Percentiles rank a stretch among this genome's conserved stretches.
Evolutionary conservation across 2,113 vertebrate species (phyloP).

Genomic region (Euleptes europaea): DNA sequence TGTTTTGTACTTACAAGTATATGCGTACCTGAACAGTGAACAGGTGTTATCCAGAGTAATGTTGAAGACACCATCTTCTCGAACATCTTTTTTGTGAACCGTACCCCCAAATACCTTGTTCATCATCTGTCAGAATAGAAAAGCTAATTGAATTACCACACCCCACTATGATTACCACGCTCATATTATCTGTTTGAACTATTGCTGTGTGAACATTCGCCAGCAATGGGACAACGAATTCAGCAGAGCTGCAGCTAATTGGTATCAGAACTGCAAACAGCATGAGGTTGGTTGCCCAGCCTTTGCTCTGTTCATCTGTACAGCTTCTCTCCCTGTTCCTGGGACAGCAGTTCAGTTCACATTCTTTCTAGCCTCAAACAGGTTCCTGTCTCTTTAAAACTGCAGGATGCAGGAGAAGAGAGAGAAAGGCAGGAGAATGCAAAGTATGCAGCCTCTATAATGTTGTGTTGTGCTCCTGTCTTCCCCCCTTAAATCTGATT

Average conservation of each 20-base stretch:
- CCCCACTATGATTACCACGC: neutral
- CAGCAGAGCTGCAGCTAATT: neutral
- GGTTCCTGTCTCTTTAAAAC: neutral
- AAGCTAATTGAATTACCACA: neutral
- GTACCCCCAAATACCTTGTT: conserved; percentile 98
- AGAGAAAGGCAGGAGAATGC: neutral
- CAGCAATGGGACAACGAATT: neutral
- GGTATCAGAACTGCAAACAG: neutral
- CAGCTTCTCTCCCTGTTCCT: neutral
- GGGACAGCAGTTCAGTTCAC: too few species aligned
- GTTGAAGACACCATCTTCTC: conserved; percentile 96
- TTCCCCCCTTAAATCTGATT: neutral
- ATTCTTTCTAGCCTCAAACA: neutral
- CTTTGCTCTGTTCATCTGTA: neutral
- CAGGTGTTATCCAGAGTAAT: conserved; percentile 93
- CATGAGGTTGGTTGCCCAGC: neutral
- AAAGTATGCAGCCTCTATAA: neutral
- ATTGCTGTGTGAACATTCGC: neutral
- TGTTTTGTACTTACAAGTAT: accelerated
- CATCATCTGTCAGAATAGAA: conserved; percentile 88
- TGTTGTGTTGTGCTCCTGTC: neutral
- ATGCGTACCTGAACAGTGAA: conserved; percentile 90
- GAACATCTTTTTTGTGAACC: conserved; percentile 92
- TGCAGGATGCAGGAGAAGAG: neutral
- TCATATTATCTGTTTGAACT: neutral